Evolutionary conservation across 1,140 invertebrate genomes (phyloP).

Genomic region (Theocolax elegans): DNA sequence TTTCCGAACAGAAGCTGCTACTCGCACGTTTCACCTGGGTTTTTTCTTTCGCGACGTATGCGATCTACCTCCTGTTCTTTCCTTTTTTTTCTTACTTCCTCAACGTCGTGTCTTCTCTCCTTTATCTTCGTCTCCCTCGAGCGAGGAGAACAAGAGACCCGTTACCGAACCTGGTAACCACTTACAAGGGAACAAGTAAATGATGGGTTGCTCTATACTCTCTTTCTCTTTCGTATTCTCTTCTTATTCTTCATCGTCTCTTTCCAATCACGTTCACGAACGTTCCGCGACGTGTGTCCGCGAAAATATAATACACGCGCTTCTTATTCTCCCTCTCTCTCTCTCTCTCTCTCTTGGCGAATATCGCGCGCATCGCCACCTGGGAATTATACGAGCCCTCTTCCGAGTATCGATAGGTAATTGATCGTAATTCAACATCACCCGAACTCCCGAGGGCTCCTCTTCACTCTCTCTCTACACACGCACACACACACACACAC

Average conservation of each 20-base stretch:
- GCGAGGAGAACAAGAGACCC: constrained; percentile 19
- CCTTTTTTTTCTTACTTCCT: constrained; percentile 1
- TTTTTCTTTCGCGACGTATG: constrained; percentile 37
- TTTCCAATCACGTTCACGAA: constrained; percentile 37
- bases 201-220: too few species aligned
- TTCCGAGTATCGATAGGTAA: constrained; percentile 51
- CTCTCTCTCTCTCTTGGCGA: neutral
- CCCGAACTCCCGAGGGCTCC: neutral
- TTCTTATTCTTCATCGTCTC: constrained; percentile 39
- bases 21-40: neutral
- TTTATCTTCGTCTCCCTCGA: constrained; percentile 21
- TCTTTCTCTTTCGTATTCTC: too few species aligned
- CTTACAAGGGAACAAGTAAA: constrained; percentile 51
- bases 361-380: constrained; percentile 23
- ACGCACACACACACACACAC: neutral
- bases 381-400: constrained; percentile 51
- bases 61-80: neutral
- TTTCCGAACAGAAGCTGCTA: constrained; percentile 25
- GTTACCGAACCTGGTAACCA: constrained; percentile 46
- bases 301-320: constrained; percentile 32
- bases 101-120: neutral
- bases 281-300: constrained; percentile 10
- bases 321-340: constrained; percentile 23
- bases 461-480: too few species aligned
- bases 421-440: constrained; percentile 45